phyloP scores from a whole-genome alignment of 2,888 invertebrate species.

The Machimus atricapillus region DNA sequence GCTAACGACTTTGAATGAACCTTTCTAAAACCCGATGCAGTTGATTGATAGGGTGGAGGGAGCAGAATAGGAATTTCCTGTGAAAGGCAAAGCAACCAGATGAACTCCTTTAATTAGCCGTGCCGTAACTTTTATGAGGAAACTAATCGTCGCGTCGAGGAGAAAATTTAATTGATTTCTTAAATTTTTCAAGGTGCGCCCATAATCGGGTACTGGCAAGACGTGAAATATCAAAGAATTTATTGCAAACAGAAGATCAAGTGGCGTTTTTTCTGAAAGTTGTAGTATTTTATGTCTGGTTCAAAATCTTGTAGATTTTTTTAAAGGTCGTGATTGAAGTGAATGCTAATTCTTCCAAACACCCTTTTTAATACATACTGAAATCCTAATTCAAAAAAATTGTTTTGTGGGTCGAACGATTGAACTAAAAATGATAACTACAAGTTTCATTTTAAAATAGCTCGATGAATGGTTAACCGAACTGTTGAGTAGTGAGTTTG shows the following conservation, averaged over 20 bases:
- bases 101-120: neutral
- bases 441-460: too few relatives aligned
- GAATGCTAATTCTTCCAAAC: too few relatives aligned
- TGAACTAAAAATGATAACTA: too few relatives aligned
- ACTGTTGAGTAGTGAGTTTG: too few relatives aligned
- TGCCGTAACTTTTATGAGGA: neutral
- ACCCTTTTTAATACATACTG: neutral
- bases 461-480: too few relatives aligned
- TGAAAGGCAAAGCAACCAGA: neutral
- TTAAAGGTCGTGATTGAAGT: neutral
- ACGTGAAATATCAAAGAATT: neutral
- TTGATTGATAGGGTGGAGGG: neutral
- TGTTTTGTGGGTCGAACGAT: too few relatives aligned
- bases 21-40: neutral
- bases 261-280: neutral
- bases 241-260: neutral
- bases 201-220: neutral
- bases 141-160: neutral
- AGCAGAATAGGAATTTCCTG: constrained; percentile 11
- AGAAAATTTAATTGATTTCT: neutral
- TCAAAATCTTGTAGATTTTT: neutral
- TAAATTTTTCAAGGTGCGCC: neutral
- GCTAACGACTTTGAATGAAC: neutral
- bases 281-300: neutral
- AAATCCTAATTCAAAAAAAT: too few relatives aligned